These are phyloP conservation scores for Entosphenus tridentatus DNA, from an alignment of 2,113 vertebrate genomes.

Conservation along the genomic window DNA sequence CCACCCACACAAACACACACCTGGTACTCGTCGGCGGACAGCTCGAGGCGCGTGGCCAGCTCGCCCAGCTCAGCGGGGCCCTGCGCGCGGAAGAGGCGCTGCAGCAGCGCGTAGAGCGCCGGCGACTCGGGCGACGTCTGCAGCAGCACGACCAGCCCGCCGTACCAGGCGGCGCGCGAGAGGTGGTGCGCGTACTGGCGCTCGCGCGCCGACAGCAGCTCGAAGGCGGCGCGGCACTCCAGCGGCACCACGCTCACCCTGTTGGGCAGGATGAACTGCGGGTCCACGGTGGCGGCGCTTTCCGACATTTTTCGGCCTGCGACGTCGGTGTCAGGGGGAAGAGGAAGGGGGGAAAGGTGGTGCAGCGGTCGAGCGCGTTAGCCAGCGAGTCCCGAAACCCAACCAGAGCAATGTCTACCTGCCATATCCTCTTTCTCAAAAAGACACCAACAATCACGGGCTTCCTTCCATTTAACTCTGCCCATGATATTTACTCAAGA, in stretches of 20 bases:
- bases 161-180: conserved; percentile 52
- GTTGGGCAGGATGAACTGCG: conserved; percentile 63
- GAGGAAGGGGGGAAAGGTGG: no score
- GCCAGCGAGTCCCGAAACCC: no score
- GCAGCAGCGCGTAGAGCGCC: conserved; percentile 45
- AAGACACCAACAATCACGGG: no score
- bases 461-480: no score
- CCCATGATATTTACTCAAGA: no score
- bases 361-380: no score
- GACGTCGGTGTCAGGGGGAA: no score
- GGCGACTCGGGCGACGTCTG: conserved; percentile 65
- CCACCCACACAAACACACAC: conserved; percentile 16
- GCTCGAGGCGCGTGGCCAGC: conserved; percentile 28
- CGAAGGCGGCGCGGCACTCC: conserved; percentile 49
- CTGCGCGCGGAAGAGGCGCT: conserved; percentile 45
- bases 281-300: conserved; percentile 22
- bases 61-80: conserved; percentile 28
- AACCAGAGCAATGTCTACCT: no score
- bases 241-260: conserved; percentile 45
- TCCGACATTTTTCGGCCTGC: no score
- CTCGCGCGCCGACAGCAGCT: conserved; percentile 40
- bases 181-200: conserved; percentile 52
- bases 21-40: conserved; percentile 51
- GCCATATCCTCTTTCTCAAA: no score
- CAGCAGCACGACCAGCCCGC: conserved; percentile 47